Percentiles rank a stretch among this genome's conserved stretches.
These are phyloP conservation scores for Nymphalis polychloros DNA, from an alignment of 2,888 invertebrate genomes.

Conservation along the genomic window DNA sequence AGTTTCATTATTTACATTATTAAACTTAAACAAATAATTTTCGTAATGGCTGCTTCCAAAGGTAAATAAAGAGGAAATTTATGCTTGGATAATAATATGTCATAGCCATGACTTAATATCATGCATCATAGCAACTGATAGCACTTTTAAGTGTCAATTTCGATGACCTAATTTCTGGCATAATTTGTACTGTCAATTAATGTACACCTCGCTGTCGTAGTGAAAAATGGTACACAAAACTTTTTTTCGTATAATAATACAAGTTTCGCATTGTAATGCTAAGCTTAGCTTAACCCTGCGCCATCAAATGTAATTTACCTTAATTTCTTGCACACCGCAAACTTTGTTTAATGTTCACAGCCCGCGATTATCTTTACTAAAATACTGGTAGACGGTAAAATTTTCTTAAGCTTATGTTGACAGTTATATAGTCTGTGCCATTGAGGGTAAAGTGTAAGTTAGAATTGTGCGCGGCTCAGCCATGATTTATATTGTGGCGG, in stretches of 20 bases:
- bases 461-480: constrained; percentile 47
- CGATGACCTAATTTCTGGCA: constrained; percentile 36
- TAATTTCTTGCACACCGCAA: constrained; percentile 28
- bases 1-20: constrained; percentile 43
- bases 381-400: constrained; percentile 28
- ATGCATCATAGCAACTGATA: constrained; percentile 19
- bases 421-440: constrained; percentile 42
- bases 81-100: constrained; percentile 6
- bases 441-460: constrained; percentile 54
- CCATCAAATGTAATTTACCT: constrained; percentile 27
- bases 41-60: background rate
- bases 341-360: constrained; percentile 29
- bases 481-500: constrained; percentile 78
- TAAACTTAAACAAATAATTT: background rate
- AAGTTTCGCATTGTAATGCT: constrained; percentile 2
- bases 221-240: background rate
- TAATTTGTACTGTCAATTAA: background rate
- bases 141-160: constrained; percentile 28
- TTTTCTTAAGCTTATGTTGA: constrained; percentile 32
- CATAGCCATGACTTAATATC: constrained; percentile 21
- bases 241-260: no score
- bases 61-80: constrained; percentile 7
- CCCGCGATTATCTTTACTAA: constrained; percentile 29
- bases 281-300: constrained; percentile 14
- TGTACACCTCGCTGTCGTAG: background rate